Evolutionary conservation across 2,797 vertebrate genomes (phyloP).

Genomic region (Poeciliopsis presidionis): DNA sequence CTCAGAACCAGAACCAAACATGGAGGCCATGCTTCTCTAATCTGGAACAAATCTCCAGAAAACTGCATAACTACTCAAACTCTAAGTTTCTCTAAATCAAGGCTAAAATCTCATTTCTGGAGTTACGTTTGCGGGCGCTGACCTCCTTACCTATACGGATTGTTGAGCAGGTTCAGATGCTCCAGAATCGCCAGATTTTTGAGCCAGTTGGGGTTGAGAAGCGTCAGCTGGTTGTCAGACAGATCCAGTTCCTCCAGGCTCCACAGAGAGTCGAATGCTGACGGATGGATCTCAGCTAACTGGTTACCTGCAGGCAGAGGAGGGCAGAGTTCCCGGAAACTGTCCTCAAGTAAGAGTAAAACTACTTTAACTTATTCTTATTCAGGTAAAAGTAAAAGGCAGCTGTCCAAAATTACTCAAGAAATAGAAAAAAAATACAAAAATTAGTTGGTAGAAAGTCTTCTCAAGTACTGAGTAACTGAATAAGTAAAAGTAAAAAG

Average conservation of each 20-base stretch:
- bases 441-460: too few relatives aligned
- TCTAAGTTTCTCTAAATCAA: not conserved
- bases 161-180: conserved; percentile 62
- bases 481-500: too few relatives aligned
- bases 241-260: conserved; percentile 61
- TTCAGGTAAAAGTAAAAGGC: too few relatives aligned
- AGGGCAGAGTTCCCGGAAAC: too few relatives aligned
- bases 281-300: conserved; percentile 32
- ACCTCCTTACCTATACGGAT: conserved; percentile 61
- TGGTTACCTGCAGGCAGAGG: conserved; percentile 40
- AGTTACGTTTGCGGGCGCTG: too few relatives aligned
- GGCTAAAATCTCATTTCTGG: not conserved
- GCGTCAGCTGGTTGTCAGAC: conserved; percentile 56
- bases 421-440: too few relatives aligned
- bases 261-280: conserved; percentile 55
- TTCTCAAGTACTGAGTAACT: too few relatives aligned
- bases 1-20: not conserved
- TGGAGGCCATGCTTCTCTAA: not conserved
- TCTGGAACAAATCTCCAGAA: not conserved
- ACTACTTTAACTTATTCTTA: too few relatives aligned
- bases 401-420: too few relatives aligned
- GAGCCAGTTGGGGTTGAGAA: conserved; percentile 58
- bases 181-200: conserved; percentile 38
- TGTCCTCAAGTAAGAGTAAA: too few relatives aligned
- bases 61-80: not conserved